Conservation (phyloP, 2,113 vertebrate species). For the Ariopsis seemanni region DNA sequence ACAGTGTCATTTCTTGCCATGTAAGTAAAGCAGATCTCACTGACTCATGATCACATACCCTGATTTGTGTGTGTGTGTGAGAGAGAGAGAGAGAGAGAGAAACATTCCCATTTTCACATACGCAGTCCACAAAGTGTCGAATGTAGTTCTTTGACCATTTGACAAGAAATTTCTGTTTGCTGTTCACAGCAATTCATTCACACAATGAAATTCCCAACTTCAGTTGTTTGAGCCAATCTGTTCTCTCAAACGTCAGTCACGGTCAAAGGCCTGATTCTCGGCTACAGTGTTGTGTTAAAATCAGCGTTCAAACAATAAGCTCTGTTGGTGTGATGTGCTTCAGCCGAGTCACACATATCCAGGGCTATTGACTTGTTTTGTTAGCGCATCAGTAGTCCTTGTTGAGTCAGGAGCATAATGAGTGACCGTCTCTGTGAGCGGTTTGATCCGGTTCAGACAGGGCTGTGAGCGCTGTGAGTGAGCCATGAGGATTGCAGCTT, state of each 20-base stretch:
- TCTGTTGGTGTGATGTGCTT: not conserved
- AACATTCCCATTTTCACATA: not conserved
- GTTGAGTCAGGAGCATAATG: conserved; percentile 26
- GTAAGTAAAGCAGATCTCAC: not conserved
- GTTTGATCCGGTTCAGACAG: conserved; percentile 40
- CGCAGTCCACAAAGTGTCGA: not conserved
- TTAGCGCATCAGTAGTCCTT: not conserved
- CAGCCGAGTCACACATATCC: conserved; percentile 15
- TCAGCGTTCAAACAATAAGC: conserved; percentile 6
- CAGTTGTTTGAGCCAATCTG: not conserved
- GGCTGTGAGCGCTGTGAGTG: not conserved
- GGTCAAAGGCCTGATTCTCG: not conserved
- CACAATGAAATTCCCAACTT: not conserved
- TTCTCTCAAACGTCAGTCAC: not conserved
- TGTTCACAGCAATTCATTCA: not conserved
- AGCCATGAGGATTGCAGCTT: conserved; percentile 8
- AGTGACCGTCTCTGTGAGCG: conserved; percentile 13
- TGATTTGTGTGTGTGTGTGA: not conserved
- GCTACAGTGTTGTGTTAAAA: not conserved
- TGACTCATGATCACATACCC: not conserved
- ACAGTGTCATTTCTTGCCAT: conserved; percentile 13
- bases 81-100: not conserved
- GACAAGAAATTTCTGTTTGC: not conserved
- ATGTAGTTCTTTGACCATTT: not conserved
- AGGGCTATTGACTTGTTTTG: conserved; percentile 33